Base-by-base conservation (phyloP, 2,113 vertebrate genomes). In the Chloropsis cyanopogon region DNA sequence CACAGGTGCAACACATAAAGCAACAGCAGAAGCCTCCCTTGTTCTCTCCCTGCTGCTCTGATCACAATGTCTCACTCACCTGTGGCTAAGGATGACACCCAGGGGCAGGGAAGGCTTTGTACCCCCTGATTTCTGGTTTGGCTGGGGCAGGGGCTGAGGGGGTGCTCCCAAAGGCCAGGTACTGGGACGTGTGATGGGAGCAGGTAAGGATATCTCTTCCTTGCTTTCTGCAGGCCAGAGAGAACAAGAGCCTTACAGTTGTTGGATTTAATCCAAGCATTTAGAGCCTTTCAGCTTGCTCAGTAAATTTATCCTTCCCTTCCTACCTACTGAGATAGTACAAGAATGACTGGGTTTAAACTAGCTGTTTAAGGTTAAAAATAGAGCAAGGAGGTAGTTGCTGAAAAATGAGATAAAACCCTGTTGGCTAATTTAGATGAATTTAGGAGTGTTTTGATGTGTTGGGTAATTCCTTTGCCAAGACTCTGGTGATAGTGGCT, bases 1-100 rank as follows among this genome's bases (percentile, higher is more conserved):
- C 80, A 49, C 0, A 0, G 29, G 73, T 0, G 1, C 39, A 52
- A 15, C 37, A 44, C 33, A 1, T 2, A 82, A 57, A 95, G 53
- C 90, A 92, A 63, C 75, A 91, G 87, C 93, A 93, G 63, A 82
- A 82, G 71, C 87, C 29, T 95, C 63, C 25, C 47, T 64, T 77
- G 52, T 63, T 82, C 42, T 82, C 44, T 53, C 49, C 63, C 47
- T 69, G 78, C 53, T 79, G 31, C 46, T 85, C 54, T 50, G 18
- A 14, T 29, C 37, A 2, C 6, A 1, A 3, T 26, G 23, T 75
- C 72, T 92, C 26, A 1, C 54, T 86, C 24, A 7, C n/a, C 49
- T 71, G 4, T 18, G 66, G 60, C 82, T 93, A 11, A 85, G n/a
- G 41, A 3, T 56, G 84, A 21, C 52, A 25, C 49, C 16, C 42